phyloP scores from a whole-genome alignment of 2,797 vertebrate genomes.

The Limnodromus scolopaceus region DNA sequence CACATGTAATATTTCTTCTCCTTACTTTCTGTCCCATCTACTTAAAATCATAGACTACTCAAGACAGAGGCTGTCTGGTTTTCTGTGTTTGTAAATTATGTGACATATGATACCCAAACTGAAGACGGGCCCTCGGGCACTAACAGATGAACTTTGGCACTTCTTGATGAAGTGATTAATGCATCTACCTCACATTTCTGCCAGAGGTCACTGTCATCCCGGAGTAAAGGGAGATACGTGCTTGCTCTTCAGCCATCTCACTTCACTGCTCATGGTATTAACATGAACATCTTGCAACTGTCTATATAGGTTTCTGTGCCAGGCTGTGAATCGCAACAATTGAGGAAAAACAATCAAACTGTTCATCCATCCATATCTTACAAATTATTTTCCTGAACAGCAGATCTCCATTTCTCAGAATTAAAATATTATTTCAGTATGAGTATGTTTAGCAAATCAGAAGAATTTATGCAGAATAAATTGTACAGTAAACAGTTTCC shows the following conservation, averaged over 20 bases:
- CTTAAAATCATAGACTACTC: slow-evolving; percentile 8
- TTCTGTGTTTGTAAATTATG: slow-evolving; percentile 25
- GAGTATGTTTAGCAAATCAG: background rate
- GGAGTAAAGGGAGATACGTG: background rate
- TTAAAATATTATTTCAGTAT: background rate
- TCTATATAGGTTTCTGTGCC: background rate
- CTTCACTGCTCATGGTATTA: background rate
- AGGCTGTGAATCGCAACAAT: background rate
- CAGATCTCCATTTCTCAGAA: background rate
- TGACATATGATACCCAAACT: slow-evolving; percentile 6
- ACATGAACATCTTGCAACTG: background rate
- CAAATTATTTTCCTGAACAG: background rate
- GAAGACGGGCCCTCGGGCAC: background rate
- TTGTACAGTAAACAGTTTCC: background rate
- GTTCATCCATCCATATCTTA: background rate
- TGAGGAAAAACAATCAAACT: background rate
- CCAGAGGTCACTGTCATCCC: slow-evolving; percentile 49
- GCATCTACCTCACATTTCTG: slow-evolving; percentile 11
- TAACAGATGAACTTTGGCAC: slow-evolving; percentile 35
- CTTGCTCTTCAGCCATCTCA: background rate
- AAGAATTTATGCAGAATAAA: background rate
- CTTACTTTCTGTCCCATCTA: background rate
- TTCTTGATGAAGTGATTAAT: slow-evolving; percentile 36
- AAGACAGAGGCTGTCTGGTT: slow-evolving; percentile 14
- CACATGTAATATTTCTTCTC: background rate